A percentile compares a stretch with the other conserved stretches of the same genome.
Evolutionary conservation across 2,797 vertebrate species (phyloP).

Genomic region (Sebastiscus tertius): DNA sequence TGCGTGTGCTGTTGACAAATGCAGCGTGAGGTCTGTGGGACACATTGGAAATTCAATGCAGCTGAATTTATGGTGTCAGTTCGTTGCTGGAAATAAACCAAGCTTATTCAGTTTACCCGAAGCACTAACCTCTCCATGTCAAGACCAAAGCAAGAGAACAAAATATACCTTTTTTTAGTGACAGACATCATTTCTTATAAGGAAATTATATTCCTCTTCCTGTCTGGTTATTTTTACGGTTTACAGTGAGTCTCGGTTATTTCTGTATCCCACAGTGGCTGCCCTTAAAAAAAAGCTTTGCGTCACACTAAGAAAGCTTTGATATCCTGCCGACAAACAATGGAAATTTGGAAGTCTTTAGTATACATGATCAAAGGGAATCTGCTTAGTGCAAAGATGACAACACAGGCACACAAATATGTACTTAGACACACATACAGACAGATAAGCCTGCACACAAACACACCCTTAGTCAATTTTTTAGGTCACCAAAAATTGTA

Average conservation of each 20-base stretch:
- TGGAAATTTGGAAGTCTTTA: constrained; percentile 48
- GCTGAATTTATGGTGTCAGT: constrained; percentile 14
- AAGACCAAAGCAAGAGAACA: background rate
- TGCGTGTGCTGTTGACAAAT: constrained; percentile 33
- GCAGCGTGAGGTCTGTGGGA: constrained; percentile 26
- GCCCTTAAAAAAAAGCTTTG: constrained; percentile 24
- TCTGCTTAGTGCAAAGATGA: constrained; percentile 32
- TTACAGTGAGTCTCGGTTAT: constrained; percentile 29
- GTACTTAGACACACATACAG: background rate
- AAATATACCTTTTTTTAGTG: background rate
- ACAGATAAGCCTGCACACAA: background rate
- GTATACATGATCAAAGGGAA: constrained; percentile 60
- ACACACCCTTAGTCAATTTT: background rate
- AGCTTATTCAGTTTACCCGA: constrained; percentile 23
- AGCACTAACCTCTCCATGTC: constrained; percentile 16
- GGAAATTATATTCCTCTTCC: background rate
- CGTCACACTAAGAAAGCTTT: constrained; percentile 47
- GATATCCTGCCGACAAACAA: constrained; percentile 64
- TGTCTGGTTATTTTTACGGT: constrained; percentile 8
- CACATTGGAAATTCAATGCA: constrained; percentile 18
- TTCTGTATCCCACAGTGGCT: constrained; percentile 56
- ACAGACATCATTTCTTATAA: constrained; percentile 6
- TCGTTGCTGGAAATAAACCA: constrained; percentile 20
- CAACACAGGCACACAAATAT: constrained; percentile 11
- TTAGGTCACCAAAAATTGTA: background rate